Base-by-base conservation (phyloP, 1,140 invertebrate genomes). In the Megalonaias nervosa region DNA sequence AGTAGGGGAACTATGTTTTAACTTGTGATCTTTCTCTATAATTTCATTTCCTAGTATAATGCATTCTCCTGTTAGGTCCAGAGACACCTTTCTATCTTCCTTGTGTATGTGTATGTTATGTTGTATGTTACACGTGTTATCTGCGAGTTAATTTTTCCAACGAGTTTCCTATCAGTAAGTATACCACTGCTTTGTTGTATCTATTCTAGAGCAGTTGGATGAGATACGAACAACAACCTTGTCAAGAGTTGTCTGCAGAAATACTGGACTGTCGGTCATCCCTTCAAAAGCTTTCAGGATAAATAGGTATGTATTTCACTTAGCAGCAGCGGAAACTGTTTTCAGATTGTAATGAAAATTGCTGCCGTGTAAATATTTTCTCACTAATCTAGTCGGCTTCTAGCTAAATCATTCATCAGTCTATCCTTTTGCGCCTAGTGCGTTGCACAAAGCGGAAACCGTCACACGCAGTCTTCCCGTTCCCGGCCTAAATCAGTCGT, bases 171-270 rank as follows among this genome's bases (percentile, higher is more conserved):
- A 9, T 48, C 21, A 11, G 13, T 67, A 67, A 9, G 17, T 67
- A 31, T 67, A 21, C 31, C 15, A 67, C 9, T 67, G 4, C 31
- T 9, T 6, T 31, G 5, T 26, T 21, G 26, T 67, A 31, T 58
- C 21, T 19, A 38, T 56, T 70, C 48, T 67, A 75, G 67, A 68
- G 17, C 77, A 79, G 67, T 58, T 79, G 23, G 60, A 74, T 38
- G 31, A 79, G 59, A 79, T 74, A 16, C 71, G 71, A 48, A 48
- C 38, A 64, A 69, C 57, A n/a, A 64, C 77, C 4, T 17, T 79
- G 62, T 67, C 77, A 23, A 69, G 69, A 38, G 55, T 79, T 21
- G 69, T 79, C 0, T 79, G 77, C 48, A 67, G 67, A 19, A 79
- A 79, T 59, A 74, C 77, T 6, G 71, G 67, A 38, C 73, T 79